Base-by-base conservation (phyloP, 2,888 invertebrate genomes). In the Melolontha melolontha region DNA sequence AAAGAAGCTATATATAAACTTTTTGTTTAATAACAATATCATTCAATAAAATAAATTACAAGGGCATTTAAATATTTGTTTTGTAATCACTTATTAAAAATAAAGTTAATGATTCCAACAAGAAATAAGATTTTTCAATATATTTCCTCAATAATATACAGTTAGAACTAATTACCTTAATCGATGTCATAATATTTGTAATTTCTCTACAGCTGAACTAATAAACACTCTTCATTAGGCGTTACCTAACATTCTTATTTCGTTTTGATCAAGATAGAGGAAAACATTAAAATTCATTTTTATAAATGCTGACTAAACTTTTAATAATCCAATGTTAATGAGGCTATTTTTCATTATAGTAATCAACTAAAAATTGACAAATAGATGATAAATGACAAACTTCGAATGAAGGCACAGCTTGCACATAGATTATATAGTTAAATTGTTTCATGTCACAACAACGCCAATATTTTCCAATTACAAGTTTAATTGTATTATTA, bases 401-500 rank as follows among this genome's bases (percentile, higher is more conserved):
- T 47, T 29, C 41, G 29, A 27, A 11, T 27, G 44, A 5, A 34
- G 34, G n/a, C 40, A 34, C 50, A 54, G 39, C 8, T 39, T 10
- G 17, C 14, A 40, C 16, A 22, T 59, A 44, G 59, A 59, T 44
- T 44, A 59, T 47, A 8, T 47, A 59, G 59, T 44, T 44, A 59
- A 59, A 59, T 59, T 59, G 59, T 59, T 59, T 44, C 29, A 59
- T 44, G 66, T 50, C 50, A 29, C 41, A 47, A 50, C 40, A 49
- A 55, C 47, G 64, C 17, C 44, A 54, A 17, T 65, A 64, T 57
- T 64, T 54, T 68, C 64, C 68, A 68, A 68, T 68, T 68, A 64
- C 51, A 29, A 50, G 54, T 59, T 68, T 68, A 68, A 68, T 68
- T 64, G 55, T 64, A 65, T 68, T 68, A 68, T 68, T 68, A 68